Evolutionary conservation across 2,888 invertebrate species (phyloP).

Genomic region (Sepiola atlantica): DNA sequence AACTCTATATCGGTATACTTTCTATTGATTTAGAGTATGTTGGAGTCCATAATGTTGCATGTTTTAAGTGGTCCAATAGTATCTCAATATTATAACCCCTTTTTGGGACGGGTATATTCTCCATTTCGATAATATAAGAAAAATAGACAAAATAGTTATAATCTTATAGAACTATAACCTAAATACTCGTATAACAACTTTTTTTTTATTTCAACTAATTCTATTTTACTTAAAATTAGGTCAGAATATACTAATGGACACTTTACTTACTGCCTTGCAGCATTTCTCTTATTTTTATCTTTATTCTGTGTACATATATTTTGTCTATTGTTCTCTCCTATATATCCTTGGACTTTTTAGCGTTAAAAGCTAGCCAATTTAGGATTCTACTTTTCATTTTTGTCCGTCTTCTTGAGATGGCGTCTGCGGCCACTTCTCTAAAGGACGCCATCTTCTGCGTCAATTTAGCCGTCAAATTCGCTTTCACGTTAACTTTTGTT

Average conservation of each 20-base stretch:
- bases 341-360: not conserved
- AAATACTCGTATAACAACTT: not conserved
- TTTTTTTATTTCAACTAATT: not conserved
- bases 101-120: too few species aligned
- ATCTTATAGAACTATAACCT: not conserved
- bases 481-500: not conserved
- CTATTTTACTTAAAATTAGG: not conserved
- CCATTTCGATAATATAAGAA: too few species aligned
- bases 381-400: not conserved
- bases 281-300: not conserved
- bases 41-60: too few species aligned
- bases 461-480: constrained; percentile 32
- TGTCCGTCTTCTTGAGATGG: not conserved
- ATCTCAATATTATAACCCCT: too few species aligned
- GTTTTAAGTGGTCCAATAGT: too few species aligned
- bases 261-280: not conserved
- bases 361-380: not conserved
- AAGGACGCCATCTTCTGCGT: not conserved
- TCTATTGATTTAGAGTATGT: too few species aligned
- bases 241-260: not conserved
- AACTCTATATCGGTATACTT: too few species aligned
- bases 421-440: not conserved
- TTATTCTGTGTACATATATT: not conserved
- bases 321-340: not conserved
- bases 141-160: too few species aligned